Conservation (phyloP, 2,888 invertebrate species). For the Cartodere bifasciata region DNA sequence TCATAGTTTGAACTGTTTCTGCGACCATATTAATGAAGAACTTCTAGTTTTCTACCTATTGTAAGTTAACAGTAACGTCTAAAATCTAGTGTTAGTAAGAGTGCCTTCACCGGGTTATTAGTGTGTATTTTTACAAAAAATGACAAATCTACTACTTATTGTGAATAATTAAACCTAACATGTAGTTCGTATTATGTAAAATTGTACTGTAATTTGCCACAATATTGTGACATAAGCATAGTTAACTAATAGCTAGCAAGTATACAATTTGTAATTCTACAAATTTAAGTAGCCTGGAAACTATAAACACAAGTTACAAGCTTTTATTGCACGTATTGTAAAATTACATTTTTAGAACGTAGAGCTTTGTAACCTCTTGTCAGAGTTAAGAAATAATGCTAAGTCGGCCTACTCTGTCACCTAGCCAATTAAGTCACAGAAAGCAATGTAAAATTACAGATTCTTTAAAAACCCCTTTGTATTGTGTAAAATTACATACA, state of each 20-base stretch:
- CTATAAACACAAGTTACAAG: no score
- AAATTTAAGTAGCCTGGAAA: no score
- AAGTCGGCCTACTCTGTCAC: no score
- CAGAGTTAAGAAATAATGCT: no score
- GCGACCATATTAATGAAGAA: slow-evolving; percentile 36
- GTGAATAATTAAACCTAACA: slow-evolving; percentile 30
- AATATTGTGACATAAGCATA: slow-evolving; percentile 26
- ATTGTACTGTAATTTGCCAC: slow-evolving; percentile 31
- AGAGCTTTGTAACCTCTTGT: no score
- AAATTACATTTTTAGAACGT: no score
- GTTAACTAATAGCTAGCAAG: slow-evolving; percentile 18
- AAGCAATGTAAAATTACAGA: no score
- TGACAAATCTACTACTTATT: slow-evolving; percentile 28
- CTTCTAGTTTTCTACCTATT: slow-evolving; percentile 14
- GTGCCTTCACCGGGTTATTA: slow-evolving; percentile 36
- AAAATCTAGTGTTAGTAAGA: slow-evolving; percentile 20
- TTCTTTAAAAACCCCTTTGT: no score
- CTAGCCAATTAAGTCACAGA: no score
- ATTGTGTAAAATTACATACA: no score
- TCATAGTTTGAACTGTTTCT: slow-evolving; percentile 31
- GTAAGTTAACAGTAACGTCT: slow-evolving; percentile 9
- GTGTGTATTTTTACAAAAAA: slow-evolving; percentile 34
- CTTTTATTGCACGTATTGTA: no score
- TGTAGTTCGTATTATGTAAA: no score
- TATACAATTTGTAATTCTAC: slow-evolving; percentile 14